A percentile compares a stretch with the other conserved stretches of the same genome.
phyloP scores from a whole-genome alignment of 2,797 vertebrate species.

The Garrulus glandarius region DNA sequence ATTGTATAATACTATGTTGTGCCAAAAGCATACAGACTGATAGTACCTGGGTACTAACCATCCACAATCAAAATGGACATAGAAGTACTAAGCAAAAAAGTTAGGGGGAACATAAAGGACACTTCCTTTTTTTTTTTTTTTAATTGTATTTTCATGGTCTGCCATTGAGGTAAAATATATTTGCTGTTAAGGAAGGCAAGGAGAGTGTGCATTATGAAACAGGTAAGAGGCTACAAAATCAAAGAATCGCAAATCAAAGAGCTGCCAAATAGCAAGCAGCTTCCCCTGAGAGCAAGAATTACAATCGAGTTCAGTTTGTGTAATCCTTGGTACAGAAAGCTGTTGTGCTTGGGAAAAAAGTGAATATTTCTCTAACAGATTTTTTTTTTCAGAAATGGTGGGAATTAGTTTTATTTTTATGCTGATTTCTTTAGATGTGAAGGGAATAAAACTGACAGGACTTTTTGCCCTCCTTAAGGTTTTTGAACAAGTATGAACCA shows the following conservation, averaged over 20 bases:
- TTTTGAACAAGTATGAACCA: neutral
- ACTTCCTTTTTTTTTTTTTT: neutral
- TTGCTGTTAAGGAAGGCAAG: neutral
- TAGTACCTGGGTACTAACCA: neutral
- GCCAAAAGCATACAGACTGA: neutral
- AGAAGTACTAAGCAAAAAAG: neutral
- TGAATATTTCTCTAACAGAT: neutral
- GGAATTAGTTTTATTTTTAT: neutral
- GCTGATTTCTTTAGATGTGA: neutral
- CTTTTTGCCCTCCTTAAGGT: neutral
- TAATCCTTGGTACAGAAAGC: neutral
- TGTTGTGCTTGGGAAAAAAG: neutral
- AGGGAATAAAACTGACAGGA: neutral
- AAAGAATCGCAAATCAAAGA: constrained; percentile 7
- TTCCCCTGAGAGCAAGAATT: constrained; percentile 1
- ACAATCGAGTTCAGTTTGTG: neutral
- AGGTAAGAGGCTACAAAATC: constrained; percentile 20
- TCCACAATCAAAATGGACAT: neutral
- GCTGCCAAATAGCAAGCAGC: neutral
- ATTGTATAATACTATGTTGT: neutral
- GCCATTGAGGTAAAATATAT: neutral
- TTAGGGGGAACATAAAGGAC: neutral
- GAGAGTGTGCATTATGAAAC: neutral
- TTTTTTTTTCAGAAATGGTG: neutral
- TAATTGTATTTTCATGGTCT: neutral